phyloP scores from a whole-genome alignment of 2,888 invertebrate genomes.

The Noctua janthe region DNA sequence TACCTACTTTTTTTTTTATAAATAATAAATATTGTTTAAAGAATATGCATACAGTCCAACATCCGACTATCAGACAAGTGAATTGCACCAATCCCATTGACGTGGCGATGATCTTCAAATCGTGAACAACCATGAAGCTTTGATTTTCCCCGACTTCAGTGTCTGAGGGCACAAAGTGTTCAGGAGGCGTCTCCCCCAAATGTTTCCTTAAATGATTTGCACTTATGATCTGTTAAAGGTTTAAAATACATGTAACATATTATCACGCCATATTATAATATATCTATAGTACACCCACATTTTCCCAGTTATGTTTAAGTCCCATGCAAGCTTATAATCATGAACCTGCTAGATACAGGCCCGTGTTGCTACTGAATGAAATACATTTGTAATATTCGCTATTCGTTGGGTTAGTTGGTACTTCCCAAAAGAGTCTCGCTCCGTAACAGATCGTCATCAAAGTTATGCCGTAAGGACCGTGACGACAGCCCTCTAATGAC shows the following conservation, averaged over 20 bases:
- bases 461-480: neutral
- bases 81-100: conserved; percentile 83
- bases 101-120: conserved; percentile 82
- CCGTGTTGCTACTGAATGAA: neutral
- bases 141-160: conserved; percentile 7
- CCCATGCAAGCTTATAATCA: neutral
- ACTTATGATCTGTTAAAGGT: conserved; percentile 76
- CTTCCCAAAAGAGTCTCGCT: neutral
- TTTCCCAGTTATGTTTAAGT: neutral
- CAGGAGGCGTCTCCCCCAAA: conserved; percentile 72
- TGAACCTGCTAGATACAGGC: neutral
- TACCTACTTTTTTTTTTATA: neutral
- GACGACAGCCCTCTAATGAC: neutral
- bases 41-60: conserved; percentile 75
- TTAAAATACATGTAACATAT: conserved; percentile 1
- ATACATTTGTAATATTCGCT: neutral
- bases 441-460: neutral
- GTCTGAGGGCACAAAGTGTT: neutral
- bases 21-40: neutral
- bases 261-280: neutral
- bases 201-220: conserved; percentile 77
- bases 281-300: neutral
- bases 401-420: neutral
- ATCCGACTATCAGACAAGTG: conserved; percentile 79
- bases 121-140: conserved; percentile 79